Evolutionary conservation across 2,113 vertebrate species (phyloP), one percentile per base, ranked within the genome.

Genomic region (Festucalex cinctus): DNA sequence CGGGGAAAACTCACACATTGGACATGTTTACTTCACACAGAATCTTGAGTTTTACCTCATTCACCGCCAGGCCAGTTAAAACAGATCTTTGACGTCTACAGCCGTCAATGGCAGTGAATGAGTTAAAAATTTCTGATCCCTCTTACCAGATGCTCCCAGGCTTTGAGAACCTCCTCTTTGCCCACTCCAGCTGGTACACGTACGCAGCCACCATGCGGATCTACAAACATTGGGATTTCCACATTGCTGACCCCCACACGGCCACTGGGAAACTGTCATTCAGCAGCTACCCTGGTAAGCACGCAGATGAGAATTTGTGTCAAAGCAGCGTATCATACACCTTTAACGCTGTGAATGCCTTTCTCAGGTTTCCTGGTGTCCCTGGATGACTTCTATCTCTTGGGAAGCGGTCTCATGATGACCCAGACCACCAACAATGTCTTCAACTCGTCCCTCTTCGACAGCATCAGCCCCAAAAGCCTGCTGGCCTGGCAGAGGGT

Each of bases 111-210:
- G n/a, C n/a, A n/a, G n/a, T n/a, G n/a, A n/a, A n/a, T n/a, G n/a
- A n/a, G n/a, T n/a, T n/a, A n/a, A n/a, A n/a, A n/a, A n/a, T n/a
- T 54, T 26, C 9, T 24, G 49, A 28, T 57, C 49, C 5, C 58
- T 13, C 9, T n/a, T 28, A 35, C 54, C 74, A 98, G 95, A 92
- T 98, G 88, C 89, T 96, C 24, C 95, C 96, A 10, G 96, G 95
- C 49, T 98, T 91, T 75, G 96, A 97, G 89, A 95, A 98, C 84
- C 91, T 98, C 63, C 88, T 91, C 81, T 95, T 97, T 72, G 92
- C 93, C 72, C 96, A 98, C 87, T 97, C 96, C 70, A 97, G 95
- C 87, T 97, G 96, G 96, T 98, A 94, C 83, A 94, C 93, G 0
- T 97, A 95, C 1, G 94, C 95, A 0, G 94, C 95, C 83, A 93